Conservation (phyloP, 53 echinoderm and acorn worm genomes). For the Henricia sp. region DNA sequence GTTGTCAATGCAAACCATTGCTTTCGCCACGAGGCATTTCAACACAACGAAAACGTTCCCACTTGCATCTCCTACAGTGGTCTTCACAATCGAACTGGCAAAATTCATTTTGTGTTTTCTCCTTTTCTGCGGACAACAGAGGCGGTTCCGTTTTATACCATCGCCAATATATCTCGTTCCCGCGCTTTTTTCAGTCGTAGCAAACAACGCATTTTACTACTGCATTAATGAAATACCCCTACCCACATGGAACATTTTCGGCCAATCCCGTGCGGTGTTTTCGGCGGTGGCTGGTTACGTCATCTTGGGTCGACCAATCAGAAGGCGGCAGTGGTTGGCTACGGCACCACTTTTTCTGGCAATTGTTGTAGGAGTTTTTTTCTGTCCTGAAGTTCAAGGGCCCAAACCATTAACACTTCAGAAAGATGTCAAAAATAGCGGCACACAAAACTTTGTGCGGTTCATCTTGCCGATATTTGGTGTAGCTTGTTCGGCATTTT, state of each 20-base stretch:
- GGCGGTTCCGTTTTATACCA: conserved; percentile 6
- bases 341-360: not conserved
- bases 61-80: not conserved
- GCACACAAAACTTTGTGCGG: not conserved
- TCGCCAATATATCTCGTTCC: conserved; percentile 19
- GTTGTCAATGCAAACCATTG: not conserved
- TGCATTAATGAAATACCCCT: conserved; percentile 25
- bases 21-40: conserved; percentile 1
- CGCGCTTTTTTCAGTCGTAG: conserved; percentile 16
- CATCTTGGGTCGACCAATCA: conserved; percentile 20
- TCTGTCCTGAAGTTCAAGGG: not conserved
- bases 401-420: not conserved
- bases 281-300: conserved; percentile 8
- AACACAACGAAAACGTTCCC: conserved; percentile 21
- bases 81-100: conserved; percentile 3
- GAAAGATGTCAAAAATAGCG: not conserved
- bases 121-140: conserved; percentile 12
- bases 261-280: conserved; percentile 33
- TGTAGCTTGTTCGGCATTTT: conserved; percentile 8
- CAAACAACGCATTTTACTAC: conserved; percentile 37
- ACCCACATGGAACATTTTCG: conserved; percentile 49
- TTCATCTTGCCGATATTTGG: not conserved
- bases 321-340: conserved; percentile 21
- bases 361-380: not conserved
- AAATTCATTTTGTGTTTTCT: conserved; percentile 11